These are phyloP conservation scores for Percopsis omiscomaycus DNA, from an alignment of 2,797 vertebrate genomes.

Conservation along the genomic window DNA sequence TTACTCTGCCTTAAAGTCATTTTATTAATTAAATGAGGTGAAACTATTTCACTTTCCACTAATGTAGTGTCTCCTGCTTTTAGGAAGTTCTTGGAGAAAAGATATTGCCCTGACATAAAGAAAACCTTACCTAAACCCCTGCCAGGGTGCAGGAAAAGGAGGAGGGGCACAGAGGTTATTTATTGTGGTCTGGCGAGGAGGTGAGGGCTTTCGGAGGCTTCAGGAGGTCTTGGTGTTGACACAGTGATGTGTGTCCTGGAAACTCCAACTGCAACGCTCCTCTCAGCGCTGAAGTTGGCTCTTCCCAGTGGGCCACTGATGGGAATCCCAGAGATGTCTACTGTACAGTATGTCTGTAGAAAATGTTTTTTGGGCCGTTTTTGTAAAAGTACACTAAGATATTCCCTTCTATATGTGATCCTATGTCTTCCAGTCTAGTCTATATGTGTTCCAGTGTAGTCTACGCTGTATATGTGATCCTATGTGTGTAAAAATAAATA, in stretches of 20 bases:
- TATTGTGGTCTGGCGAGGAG: conserved; percentile 53
- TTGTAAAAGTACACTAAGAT: background rate
- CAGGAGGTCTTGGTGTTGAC: conserved; percentile 43
- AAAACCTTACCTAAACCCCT: too few relatives aligned
- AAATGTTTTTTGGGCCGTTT: conserved; percentile 14
- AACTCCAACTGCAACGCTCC: conserved; percentile 30
- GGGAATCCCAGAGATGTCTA: conserved; percentile 45
- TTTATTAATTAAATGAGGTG: too few relatives aligned
- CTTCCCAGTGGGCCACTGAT: conserved; percentile 45
- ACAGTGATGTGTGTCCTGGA: conserved; percentile 64
- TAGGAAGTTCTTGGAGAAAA: too few relatives aligned
- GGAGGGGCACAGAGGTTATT: conserved; percentile 46
- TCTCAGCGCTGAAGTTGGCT: conserved; percentile 40
- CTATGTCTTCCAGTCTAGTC: too few relatives aligned
- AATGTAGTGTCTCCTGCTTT: too few relatives aligned
- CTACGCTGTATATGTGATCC: too few relatives aligned
- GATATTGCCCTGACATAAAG: too few relatives aligned
- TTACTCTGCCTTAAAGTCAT: too few relatives aligned
- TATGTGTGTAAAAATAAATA: too few relatives aligned
- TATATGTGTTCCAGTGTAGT: too few relatives aligned
- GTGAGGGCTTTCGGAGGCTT: background rate
- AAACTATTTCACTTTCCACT: too few relatives aligned
- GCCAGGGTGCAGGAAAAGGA: conserved; percentile 33
- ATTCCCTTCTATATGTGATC: too few relatives aligned
- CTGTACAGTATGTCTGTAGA: conserved; percentile 16